Percentiles rank a stretch among this genome's conserved stretches.
Conservation (phyloP, 2,888 invertebrate species). For the Plebejus anna region DNA sequence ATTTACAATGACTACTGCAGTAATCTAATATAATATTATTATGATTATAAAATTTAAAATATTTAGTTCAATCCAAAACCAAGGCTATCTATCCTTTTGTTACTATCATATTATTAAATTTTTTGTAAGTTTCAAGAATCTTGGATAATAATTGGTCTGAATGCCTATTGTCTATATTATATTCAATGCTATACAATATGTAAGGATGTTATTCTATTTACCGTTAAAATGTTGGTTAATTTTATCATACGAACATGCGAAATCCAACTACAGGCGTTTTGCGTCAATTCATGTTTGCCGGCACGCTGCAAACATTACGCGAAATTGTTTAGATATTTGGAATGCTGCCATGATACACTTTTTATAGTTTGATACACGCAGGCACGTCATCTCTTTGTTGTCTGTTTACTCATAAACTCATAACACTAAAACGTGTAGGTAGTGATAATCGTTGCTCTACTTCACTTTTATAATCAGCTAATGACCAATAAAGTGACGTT, state of each 20-base stretch:
- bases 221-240: slow-evolving; percentile 11
- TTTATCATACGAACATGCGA: slow-evolving; percentile 30
- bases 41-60: background rate
- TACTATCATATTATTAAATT: too few relatives aligned
- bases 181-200: background rate
- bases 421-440: slow-evolving; percentile 21
- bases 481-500: slow-evolving; percentile 8
- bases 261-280: slow-evolving; percentile 35
- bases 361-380: slow-evolving; percentile 44
- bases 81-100: too few relatives aligned
- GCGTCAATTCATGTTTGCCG: slow-evolving; percentile 58
- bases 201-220: background rate
- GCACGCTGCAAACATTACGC: slow-evolving; percentile 63
- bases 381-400: slow-evolving; percentile 44
- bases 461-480: slow-evolving; percentile 15
- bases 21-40: background rate
- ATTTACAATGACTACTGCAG: background rate
- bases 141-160: too few relatives aligned
- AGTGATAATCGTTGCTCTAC: slow-evolving; percentile 17
- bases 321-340: slow-evolving; percentile 67
- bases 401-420: slow-evolving; percentile 35
- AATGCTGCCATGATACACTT: slow-evolving; percentile 57
- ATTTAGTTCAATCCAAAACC: background rate
- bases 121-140: too few relatives aligned
- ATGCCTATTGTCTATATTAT: background rate